A percentile compares a stretch with the other conserved stretches of the same genome.
Conservation (phyloP, 53 echinoderm and acorn worm species). For the Apostichopus leukothele region DNA sequence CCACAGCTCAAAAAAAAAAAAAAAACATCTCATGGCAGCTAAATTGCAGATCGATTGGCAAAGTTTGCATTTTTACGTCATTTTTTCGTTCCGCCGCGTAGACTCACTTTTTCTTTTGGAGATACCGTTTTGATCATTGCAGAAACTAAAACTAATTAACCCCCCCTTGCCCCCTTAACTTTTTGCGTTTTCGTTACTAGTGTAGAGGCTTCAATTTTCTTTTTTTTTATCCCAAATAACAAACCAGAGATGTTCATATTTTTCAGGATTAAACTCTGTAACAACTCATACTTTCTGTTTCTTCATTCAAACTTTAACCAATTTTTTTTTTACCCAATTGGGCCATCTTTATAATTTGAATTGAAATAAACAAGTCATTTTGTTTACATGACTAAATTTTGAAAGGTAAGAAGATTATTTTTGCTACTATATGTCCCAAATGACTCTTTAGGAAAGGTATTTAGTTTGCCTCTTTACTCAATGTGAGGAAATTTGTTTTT, state of each 20-base stretch:
- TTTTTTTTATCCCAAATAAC: background rate
- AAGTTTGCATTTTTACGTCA: background rate
- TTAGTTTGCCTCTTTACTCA: too few relatives aligned
- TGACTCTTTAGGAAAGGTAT: too few relatives aligned
- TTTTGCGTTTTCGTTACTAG: background rate
- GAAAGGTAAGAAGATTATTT: too few relatives aligned
- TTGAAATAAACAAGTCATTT: too few relatives aligned
- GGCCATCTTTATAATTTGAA: too few relatives aligned
- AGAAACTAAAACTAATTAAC: background rate
- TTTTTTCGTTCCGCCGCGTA: constrained; percentile 14
- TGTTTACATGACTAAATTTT: too few relatives aligned
- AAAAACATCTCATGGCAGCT: background rate
- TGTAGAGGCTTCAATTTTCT: constrained; percentile 5
- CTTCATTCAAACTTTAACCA: too few relatives aligned
- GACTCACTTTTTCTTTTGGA: constrained; percentile 14
- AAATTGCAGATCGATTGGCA: background rate
- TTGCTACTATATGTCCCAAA: too few relatives aligned
- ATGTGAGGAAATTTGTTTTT: too few relatives aligned
- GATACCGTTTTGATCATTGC: background rate
- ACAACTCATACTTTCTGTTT: background rate
- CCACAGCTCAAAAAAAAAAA: constrained; percentile 17
- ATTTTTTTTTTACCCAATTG: too few relatives aligned
- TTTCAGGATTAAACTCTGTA: background rate
- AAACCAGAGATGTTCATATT: background rate
- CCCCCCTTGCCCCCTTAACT: background rate